phyloP scores from a whole-genome alignment of 2,888 invertebrate genomes.

The Mimachlamys varia region DNA sequence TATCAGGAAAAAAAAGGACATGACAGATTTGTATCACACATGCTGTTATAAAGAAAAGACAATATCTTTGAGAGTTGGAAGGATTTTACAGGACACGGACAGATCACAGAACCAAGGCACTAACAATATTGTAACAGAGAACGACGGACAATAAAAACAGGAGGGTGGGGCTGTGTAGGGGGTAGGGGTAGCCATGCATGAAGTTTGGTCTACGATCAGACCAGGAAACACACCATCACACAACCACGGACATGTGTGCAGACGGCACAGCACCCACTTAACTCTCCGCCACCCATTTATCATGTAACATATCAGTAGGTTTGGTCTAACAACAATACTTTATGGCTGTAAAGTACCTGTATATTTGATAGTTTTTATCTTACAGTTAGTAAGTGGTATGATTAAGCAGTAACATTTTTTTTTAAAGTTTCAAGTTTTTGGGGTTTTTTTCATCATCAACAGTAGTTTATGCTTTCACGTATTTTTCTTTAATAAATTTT shows the following conservation, averaged over 20 bases:
- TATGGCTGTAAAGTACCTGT: too few species aligned
- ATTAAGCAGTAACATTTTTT: too few species aligned
- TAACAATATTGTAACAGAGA: neutral
- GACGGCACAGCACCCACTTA: neutral
- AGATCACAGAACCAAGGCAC: neutral
- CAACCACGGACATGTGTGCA: neutral
- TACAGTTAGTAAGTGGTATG: too few species aligned
- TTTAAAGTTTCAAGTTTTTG: too few species aligned
- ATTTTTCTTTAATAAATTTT: too few species aligned
- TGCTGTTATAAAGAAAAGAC: neutral
- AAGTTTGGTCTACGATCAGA: neutral
- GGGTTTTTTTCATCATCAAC: too few species aligned
- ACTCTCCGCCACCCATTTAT: neutral
- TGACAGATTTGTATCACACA: neutral
- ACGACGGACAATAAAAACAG: neutral
- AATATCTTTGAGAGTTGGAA: neutral
- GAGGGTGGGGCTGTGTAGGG: neutral
- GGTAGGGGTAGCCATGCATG: neutral
- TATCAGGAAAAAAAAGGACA: neutral
- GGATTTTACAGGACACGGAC: neutral
- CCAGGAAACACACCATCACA: neutral
- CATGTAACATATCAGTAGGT: neutral
- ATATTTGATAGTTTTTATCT: too few species aligned
- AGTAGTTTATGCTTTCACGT: too few species aligned
- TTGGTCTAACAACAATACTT: too few species aligned